A percentile compares a stretch with the other conserved stretches of the same genome.
phyloP scores from a whole-genome alignment of 2,113 vertebrate species.

The Serinus canaria region DNA sequence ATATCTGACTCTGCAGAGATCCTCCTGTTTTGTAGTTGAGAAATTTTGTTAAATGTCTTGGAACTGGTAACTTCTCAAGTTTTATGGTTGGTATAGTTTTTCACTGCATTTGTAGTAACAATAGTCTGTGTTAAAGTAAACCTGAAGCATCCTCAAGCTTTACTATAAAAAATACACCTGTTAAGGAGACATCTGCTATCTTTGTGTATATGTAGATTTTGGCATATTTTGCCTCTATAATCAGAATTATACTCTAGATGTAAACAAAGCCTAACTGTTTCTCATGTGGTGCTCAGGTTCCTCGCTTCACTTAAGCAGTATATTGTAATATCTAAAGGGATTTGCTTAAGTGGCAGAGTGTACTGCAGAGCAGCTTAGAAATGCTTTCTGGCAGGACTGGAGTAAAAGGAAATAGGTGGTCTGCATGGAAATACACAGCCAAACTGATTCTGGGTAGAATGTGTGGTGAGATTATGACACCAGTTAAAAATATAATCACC shows the following conservation, averaged over 20 bases:
- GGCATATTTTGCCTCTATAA: not conserved
- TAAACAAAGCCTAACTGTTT: not conserved
- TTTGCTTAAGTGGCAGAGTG: not conserved
- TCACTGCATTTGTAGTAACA: not conserved
- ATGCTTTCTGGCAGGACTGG: not conserved
- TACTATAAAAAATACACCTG: not conserved
- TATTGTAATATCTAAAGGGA: not conserved
- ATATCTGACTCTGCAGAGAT: not conserved
- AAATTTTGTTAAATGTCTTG: not conserved
- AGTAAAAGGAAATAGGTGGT: not conserved
- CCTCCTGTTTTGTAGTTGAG: not conserved
- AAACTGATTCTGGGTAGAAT: not conserved
- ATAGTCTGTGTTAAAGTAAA: not conserved
- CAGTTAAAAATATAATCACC: conserved; percentile 9
- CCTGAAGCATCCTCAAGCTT: not conserved
- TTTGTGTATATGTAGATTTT: not conserved
- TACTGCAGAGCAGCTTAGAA: not conserved
- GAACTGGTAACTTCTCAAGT: not conserved
- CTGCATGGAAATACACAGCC: not conserved
- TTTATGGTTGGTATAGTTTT: not conserved
- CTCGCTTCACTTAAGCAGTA: not conserved
- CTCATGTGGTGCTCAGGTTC: not conserved
- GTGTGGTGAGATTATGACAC: not conserved
- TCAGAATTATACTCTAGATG: not conserved
- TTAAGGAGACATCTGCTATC: not conserved